A percentile compares a stretch with the other conserved stretches of the same genome.
Conservation (phyloP, 2,888 invertebrate genomes). For the Yponomeuta evonymella region DNA sequence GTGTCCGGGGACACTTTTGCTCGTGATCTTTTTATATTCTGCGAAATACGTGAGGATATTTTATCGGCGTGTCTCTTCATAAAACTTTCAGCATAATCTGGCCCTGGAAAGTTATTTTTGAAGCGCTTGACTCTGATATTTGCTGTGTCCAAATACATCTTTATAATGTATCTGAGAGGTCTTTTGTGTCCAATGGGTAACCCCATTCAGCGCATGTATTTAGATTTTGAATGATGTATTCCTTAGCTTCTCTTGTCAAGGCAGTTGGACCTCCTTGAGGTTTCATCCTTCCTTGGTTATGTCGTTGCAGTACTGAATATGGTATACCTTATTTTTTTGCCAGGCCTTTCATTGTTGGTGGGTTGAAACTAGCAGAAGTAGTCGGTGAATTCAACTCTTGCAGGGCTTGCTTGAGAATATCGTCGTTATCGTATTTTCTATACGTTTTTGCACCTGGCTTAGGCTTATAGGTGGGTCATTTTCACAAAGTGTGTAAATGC, state of each 20-base stretch:
- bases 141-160: slow-evolving; percentile 23
- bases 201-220: slow-evolving; percentile 27
- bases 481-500: too few species aligned
- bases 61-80: slow-evolving; percentile 26
- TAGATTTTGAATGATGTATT: slow-evolving; percentile 23
- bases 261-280: slow-evolving; percentile 23
- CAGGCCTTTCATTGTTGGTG: too few species aligned
- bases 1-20: too few species aligned
- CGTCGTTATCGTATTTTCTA: too few species aligned
- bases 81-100: slow-evolving; percentile 26
- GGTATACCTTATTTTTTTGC: slow-evolving; percentile 17
- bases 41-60: slow-evolving; percentile 26
- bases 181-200: slow-evolving; percentile 24
- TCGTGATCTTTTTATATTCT: slow-evolving; percentile 28
- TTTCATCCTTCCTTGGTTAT: slow-evolving; percentile 20
- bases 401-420: too few species aligned
- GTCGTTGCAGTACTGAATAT: slow-evolving; percentile 19
- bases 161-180: slow-evolving; percentile 24
- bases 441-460: too few species aligned
- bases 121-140: slow-evolving; percentile 21
- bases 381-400: too few species aligned
- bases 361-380: too few species aligned
- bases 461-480: too few species aligned
- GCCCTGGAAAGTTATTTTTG: slow-evolving; percentile 15
- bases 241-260: slow-evolving; percentile 20